These are phyloP conservation scores for Mizuhopecten yessoensis DNA, from an alignment of 1,140 invertebrate genomes.

Conservation along the genomic window DNA sequence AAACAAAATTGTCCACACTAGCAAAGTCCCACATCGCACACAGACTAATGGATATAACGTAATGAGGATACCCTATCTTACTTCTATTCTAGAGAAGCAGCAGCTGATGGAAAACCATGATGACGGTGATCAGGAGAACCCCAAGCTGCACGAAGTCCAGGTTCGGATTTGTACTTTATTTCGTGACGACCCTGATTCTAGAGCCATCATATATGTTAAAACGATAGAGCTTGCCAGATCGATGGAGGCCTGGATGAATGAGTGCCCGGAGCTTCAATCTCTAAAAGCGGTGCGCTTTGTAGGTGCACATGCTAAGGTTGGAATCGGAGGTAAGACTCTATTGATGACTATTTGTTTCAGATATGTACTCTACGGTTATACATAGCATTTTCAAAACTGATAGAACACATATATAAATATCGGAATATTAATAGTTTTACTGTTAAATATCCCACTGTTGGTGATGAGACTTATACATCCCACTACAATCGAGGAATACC, in stretches of 20 bases:
- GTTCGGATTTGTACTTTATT: slow-evolving; percentile 62
- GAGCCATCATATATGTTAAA: slow-evolving; percentile 76
- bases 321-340: slow-evolving; percentile 66
- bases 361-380: no score
- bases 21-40: no score
- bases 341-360: background rate
- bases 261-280: slow-evolving; percentile 59
- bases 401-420: no score
- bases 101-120: slow-evolving; percentile 42
- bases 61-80: no score
- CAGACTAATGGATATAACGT: no score
- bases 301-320: slow-evolving; percentile 66
- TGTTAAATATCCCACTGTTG: no score
- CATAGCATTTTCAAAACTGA: no score
- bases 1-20: no score
- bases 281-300: slow-evolving; percentile 68
- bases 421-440: no score
- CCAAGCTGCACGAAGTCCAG: slow-evolving; percentile 70
- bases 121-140: slow-evolving; percentile 63
- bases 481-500: no score
- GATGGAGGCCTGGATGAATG: slow-evolving; percentile 72
- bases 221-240: slow-evolving; percentile 69
- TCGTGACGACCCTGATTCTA: slow-evolving; percentile 63
- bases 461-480: no score
- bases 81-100: slow-evolving; percentile 59